A percentile compares a stretch with the other conserved stretches of the same genome.
phyloP scores from a whole-genome alignment of 2,113 vertebrate genomes.

The Chauna torquata region DNA sequence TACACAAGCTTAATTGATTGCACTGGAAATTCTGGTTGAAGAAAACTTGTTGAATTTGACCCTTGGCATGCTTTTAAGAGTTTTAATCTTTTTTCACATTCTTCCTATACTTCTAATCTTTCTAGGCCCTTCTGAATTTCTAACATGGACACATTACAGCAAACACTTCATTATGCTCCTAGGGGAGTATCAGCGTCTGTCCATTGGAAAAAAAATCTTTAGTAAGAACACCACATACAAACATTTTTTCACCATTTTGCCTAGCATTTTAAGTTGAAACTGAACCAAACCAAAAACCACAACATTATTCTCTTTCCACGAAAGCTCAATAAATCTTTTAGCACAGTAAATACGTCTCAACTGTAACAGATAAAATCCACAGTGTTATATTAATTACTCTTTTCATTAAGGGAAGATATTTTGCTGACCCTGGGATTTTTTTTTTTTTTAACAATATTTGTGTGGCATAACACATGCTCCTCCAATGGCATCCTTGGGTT shows the following conservation, averaged over 20 bases:
- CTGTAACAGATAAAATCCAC: neutral
- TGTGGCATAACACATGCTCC: neutral
- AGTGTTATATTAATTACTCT: conserved; percentile 15
- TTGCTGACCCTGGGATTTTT: neutral
- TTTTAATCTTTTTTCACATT: neutral
- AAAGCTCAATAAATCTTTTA: conserved; percentile 44
- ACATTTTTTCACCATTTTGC: conserved; percentile 8
- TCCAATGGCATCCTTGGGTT: neutral
- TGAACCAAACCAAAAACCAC: neutral
- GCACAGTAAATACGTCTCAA: neutral
- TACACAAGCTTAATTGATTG: neutral
- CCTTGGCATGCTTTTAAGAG: neutral
- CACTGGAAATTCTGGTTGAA: conserved; percentile 29
- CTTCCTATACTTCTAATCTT: conserved; percentile 29
- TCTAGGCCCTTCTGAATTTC: conserved; percentile 9
- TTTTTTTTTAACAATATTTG: neutral
- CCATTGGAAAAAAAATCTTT: neutral
- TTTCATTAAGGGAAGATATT: neutral
- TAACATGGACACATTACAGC: neutral
- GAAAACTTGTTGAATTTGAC: neutral
- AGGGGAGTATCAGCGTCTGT: conserved; percentile 33
- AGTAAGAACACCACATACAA: neutral
- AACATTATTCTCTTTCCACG: neutral
- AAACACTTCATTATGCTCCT: conserved; percentile 12
- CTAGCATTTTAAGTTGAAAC: conserved; percentile 30